Percentiles rank a stretch among this genome's conserved stretches.
Conservation (phyloP, 2,797 vertebrate genomes). For the Rhynchotus rufescens region DNA sequence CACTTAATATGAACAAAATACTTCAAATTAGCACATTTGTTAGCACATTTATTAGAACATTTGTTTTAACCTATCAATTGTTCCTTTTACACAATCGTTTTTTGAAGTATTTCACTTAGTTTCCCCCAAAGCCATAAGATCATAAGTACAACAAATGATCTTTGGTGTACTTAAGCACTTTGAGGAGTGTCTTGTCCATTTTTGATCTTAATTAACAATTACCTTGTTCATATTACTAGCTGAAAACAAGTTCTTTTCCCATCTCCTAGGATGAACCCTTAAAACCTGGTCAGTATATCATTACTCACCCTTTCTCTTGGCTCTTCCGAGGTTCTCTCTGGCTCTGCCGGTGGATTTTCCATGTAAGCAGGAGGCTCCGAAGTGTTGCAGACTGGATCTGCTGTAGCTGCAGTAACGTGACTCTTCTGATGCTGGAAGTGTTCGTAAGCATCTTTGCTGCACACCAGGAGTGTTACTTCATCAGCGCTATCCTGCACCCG, state of each 20-base stretch:
- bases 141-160: no score
- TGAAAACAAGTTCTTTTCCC: background rate
- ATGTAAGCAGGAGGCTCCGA: slow-evolving; percentile 18
- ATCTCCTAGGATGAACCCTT: background rate
- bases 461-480: slow-evolving; percentile 86
- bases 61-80: background rate
- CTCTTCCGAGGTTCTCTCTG: slow-evolving; percentile 4
- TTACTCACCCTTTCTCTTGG: slow-evolving; percentile 75
- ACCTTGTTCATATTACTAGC: background rate
- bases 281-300: background rate
- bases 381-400: slow-evolving; percentile 36
- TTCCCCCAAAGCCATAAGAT: background rate
- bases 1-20: background rate
- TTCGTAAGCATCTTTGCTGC: slow-evolving; percentile 81
- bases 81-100: background rate
- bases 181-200: background rate
- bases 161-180: background rate
- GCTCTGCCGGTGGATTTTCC: slow-evolving; percentile 6
- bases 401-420: slow-evolving; percentile 79
- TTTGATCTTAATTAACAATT: background rate
- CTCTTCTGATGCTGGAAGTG: slow-evolving; percentile 84
- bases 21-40: background rate
- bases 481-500: slow-evolving; percentile 82
- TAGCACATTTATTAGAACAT: background rate
- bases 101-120: background rate